These are phyloP conservation scores for Drosophila serrata DNA, from an alignment of 1,140 invertebrate species.

Conservation along the genomic window DNA sequence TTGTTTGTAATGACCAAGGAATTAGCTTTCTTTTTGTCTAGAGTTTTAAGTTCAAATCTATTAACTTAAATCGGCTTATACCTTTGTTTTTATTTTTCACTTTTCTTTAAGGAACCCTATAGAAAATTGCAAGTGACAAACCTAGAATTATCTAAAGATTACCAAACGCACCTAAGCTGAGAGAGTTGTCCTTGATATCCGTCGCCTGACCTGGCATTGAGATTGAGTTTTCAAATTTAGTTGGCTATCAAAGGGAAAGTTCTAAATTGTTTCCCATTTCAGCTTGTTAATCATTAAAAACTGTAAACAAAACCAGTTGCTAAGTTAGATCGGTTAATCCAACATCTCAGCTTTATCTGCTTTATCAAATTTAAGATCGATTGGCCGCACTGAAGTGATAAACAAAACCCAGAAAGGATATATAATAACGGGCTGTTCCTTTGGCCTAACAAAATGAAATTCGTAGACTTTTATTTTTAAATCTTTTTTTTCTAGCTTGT, in stretches of 20 bases:
- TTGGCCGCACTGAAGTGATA: constrained; percentile 28
- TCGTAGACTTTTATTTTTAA: constrained; percentile 44
- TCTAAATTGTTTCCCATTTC: constrained; percentile 18
- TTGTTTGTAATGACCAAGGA: not conserved
- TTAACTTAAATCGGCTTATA: too few species aligned
- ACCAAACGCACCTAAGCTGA: not conserved
- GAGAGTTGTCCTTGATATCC: not conserved
- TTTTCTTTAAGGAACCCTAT: not conserved
- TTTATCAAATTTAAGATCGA: constrained; percentile 27
- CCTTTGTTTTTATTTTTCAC: not conserved
- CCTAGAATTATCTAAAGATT: not conserved
- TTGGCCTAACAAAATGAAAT: constrained; percentile 51
- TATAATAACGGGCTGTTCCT: constrained; percentile 45
- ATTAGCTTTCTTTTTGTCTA: not conserved
- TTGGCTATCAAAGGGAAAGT: constrained; percentile 7
- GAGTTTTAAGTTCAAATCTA: not conserved
- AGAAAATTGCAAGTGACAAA: not conserved
- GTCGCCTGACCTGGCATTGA: constrained; percentile 22
- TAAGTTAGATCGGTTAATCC: constrained; percentile 42
- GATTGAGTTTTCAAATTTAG: not conserved
- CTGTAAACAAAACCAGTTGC: constrained; percentile 12
- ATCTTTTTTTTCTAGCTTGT: constrained; percentile 45
- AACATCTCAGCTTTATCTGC: constrained; percentile 74
- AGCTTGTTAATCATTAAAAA: constrained; percentile 10
- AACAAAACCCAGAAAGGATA: constrained; percentile 32